phyloP scores from a whole-genome alignment of 2,797 vertebrate species.

The Pampus argenteus region DNA sequence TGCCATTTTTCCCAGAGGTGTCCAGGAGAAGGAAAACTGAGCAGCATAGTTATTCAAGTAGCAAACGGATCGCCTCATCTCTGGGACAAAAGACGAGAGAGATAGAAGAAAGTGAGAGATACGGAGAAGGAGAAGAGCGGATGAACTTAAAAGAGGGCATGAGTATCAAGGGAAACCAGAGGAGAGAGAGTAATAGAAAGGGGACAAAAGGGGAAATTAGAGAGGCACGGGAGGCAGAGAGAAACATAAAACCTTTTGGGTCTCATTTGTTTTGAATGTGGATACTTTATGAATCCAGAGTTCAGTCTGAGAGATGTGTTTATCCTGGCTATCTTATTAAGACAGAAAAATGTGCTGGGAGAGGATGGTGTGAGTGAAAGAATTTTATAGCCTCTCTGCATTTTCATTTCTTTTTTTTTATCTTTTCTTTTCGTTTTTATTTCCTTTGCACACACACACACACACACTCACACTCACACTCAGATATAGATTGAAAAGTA shows the following conservation, averaged over 20 bases:
- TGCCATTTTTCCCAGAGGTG: conserved; percentile 12
- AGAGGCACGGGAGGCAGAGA: conserved; percentile 28
- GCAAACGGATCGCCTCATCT: conserved; percentile 32
- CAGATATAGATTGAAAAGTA: no score
- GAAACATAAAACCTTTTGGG: conserved; percentile 36
- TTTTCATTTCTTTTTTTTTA: background rate
- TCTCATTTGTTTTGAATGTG: conserved; percentile 41
- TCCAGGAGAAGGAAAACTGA: conserved; percentile 41
- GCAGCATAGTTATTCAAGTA: conserved; percentile 42
- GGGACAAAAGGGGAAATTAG: conserved; percentile 63
- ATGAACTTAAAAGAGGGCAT: conserved; percentile 39
- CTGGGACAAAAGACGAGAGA: conserved; percentile 42
- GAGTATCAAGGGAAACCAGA: conserved; percentile 63
- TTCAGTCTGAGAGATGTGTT: conserved; percentile 31
- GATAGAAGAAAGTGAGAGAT: conserved; percentile 17
- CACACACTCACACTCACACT: no score
- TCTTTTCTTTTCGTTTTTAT: background rate
- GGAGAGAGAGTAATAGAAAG: conserved; percentile 44
- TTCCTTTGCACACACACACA: no score
- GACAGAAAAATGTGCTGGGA: background rate
- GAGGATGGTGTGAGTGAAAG: background rate
- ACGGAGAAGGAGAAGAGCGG: conserved; percentile 17
- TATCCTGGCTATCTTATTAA: conserved; percentile 27
- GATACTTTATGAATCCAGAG: conserved; percentile 45
- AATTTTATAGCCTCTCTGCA: conserved; percentile 1